Evolutionary conservation across 2,113 vertebrate genomes (phyloP), one percentile per base, ranked within the genome.

Genomic region (Tor tambroides): DNA sequence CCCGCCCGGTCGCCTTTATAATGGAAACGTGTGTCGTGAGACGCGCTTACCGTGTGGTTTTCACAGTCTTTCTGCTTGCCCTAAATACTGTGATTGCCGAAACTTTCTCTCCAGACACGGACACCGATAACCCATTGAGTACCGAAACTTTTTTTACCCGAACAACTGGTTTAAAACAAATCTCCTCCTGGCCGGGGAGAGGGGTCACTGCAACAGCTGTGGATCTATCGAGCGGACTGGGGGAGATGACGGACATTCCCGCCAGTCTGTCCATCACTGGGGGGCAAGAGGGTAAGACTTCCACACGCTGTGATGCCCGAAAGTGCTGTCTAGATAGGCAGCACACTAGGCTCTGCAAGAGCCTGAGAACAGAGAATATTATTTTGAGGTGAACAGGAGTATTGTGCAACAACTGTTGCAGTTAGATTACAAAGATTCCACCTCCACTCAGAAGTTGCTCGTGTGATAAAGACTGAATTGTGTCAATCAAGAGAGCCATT

Each of bases 21-120:
- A 95, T 95, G 95, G 93, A 92, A 95, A 93, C 93, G 94, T 92
- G 94, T 86, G 91, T 88, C 80, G 65, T 87, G 91, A 91, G 87
- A 90, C 91, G 88, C 86, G 90, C 91, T 90, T 89, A 87, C 83
- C 87, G 91, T 77, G 87, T 89, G 86, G 76, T 92, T 89, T 92
- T 95, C 71, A 89, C 93, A 90, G 85, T 92, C 82, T 87, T 92
- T 51, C 90, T 91, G 90, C 88, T 89, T 88, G 88, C 92, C 90
- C 90, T 93, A 56, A 56, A 88, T 84, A 5, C 46, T 49, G 32
- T 59, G 30, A 51, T 71, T 87, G 91, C 91, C 81, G 89, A 91
- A 92, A 91, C 90, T 35, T 89, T 54, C 74, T 43, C 81, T 83
- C 91, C 91, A 84, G 43, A 21, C 89, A 49, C 59, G 84, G 88